Conservation (phyloP, 1,140 invertebrate genomes). For the Solen grandis region DNA sequence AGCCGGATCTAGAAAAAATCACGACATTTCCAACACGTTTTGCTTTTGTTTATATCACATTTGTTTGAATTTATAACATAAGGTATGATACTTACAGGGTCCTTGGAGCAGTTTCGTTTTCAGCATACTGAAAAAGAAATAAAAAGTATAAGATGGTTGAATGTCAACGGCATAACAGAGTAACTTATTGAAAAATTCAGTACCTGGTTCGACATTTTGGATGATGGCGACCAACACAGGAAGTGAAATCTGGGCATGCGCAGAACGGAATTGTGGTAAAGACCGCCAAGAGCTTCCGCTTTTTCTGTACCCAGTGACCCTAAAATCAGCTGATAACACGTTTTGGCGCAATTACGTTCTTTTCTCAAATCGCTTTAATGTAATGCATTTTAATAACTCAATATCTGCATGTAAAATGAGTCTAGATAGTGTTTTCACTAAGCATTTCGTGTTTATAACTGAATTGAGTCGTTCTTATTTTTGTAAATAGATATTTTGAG, state of each 20-base stretch:
- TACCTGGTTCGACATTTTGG: slow-evolving; percentile 58
- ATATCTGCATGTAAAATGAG: too few species aligned
- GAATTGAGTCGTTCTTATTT: too few species aligned
- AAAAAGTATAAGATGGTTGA: slow-evolving; percentile 17
- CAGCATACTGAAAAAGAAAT: slow-evolving; percentile 55
- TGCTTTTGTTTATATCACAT: slow-evolving; percentile 23
- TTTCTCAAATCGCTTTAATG: too few species aligned
- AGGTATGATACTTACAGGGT: slow-evolving; percentile 59
- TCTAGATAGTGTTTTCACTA: too few species aligned
- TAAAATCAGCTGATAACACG: slow-evolving; percentile 9
- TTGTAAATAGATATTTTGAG: too few species aligned
- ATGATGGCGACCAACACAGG: slow-evolving; percentile 60
- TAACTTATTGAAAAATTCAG: slow-evolving; percentile 67
- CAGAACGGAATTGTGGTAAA: slow-evolving; percentile 20
- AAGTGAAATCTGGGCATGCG: slow-evolving; percentile 52
- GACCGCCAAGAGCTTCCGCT: slow-evolving; percentile 5
- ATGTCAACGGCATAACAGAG: slow-evolving; percentile 38
- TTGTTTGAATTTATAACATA: not conserved
- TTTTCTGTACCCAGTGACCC: not conserved
- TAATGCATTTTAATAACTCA: too few species aligned
- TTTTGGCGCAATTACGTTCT: too few species aligned
- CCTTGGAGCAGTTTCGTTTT: slow-evolving; percentile 54
- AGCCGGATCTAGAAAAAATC: not conserved
- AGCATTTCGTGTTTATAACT: too few species aligned
- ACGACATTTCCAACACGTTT: slow-evolving; percentile 39